Conservation (phyloP, 2,888 invertebrate species). For the Acleris holmiana region DNA sequence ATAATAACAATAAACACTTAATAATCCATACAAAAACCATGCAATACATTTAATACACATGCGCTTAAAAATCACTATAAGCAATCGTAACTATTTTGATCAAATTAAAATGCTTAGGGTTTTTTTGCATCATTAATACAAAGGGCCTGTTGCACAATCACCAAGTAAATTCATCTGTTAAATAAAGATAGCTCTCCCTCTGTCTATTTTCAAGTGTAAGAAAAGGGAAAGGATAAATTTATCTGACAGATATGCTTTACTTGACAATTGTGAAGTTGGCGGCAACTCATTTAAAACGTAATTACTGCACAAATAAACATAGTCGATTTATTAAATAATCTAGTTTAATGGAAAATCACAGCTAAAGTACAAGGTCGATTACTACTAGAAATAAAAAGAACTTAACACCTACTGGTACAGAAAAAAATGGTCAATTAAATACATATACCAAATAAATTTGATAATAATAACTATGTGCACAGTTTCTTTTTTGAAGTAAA, state of each 20-base stretch:
- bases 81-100: conserved; percentile 11
- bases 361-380: conserved; percentile 42
- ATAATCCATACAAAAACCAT: conserved; percentile 21
- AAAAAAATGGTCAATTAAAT: not conserved
- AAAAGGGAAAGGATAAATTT: too few relatives aligned
- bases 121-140: conserved; percentile 22
- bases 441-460: too few relatives aligned
- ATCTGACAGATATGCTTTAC: too few relatives aligned
- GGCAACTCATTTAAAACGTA: too few relatives aligned
- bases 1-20: conserved; percentile 20
- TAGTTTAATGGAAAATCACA: conserved; percentile 52
- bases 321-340: not conserved
- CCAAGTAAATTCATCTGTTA: too few relatives aligned
- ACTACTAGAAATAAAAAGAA: conserved; percentile 17
- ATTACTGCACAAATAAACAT: too few relatives aligned
- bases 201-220: too few relatives aligned
- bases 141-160: too few relatives aligned
- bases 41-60: conserved; percentile 26
- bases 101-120: conserved; percentile 12
- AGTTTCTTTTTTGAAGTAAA: too few relatives aligned
- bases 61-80: conserved; percentile 35
- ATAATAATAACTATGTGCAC: too few relatives aligned
- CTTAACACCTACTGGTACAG: not conserved
- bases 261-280: too few relatives aligned
- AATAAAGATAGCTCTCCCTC: too few relatives aligned